Percentiles rank a stretch among this genome's conserved stretches.
Evolutionary conservation across 2,113 vertebrate species (phyloP).

Genomic region (Archocentrus centrarchus): DNA sequence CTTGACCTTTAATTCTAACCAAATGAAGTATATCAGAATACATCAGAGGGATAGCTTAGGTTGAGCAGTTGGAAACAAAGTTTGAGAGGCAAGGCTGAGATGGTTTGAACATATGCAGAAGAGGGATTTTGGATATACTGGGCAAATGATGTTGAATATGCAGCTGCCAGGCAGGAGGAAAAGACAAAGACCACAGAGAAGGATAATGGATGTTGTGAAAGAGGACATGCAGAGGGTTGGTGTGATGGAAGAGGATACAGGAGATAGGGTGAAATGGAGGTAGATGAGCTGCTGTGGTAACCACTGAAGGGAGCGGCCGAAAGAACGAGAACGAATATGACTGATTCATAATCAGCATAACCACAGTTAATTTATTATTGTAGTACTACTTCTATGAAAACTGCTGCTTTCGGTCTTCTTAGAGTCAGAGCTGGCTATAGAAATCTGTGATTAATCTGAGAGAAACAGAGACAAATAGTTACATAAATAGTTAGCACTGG

Average conservation of each 20-base stretch:
- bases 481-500: background rate
- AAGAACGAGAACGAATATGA: no score
- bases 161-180: no score
- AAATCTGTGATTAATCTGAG: background rate
- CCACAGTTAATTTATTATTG: background rate
- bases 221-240: no score
- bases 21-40: background rate
- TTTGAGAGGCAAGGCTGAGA: background rate
- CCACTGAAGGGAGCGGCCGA: no score
- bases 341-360: no score
- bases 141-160: no score
- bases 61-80: background rate
- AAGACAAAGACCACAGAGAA: no score
- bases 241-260: no score
- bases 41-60: background rate
- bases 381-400: conserved; percentile 7
- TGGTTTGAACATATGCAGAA: background rate
- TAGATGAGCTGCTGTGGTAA: no score
- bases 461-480: background rate
- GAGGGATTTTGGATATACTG: no score
- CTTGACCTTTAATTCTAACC: background rate
- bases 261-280: no score
- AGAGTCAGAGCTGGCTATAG: background rate
- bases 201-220: no score
- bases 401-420: background rate